A percentile compares a stretch with the other conserved stretches of the same genome.
phyloP scores from a whole-genome alignment of 1,140 invertebrate species.

The Mylabris phalerata region DNA sequence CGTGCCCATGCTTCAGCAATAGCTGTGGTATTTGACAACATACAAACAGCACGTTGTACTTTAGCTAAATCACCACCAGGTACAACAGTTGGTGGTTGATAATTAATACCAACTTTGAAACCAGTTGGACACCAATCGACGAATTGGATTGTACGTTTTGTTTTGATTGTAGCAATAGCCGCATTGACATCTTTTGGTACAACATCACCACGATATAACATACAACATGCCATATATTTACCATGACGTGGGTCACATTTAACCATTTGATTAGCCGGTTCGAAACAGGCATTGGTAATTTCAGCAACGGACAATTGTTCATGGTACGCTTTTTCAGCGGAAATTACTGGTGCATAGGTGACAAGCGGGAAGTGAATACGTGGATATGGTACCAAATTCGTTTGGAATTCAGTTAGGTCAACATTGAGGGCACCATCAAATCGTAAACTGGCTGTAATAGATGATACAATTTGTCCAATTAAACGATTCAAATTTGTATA shows the following conservation, averaged over 20 bases:
- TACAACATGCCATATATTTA: conserved; percentile 69
- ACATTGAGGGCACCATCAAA: conserved; percentile 74
- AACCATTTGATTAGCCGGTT: conserved; percentile 61
- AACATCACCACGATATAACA: conserved; percentile 61
- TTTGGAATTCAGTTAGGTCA: conserved; percentile 77
- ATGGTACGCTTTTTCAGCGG: conserved; percentile 60
- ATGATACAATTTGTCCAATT: conserved; percentile 68
- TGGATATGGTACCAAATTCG: conserved; percentile 62
- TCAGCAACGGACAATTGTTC: conserved; percentile 62
- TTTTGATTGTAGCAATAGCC: conserved; percentile 76
- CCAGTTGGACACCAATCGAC: conserved; percentile 68
- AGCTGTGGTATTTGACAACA: conserved; percentile 60
- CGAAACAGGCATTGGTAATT: conserved; percentile 61
- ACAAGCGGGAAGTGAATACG: conserved; percentile 66
- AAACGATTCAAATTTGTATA: conserved; percentile 60
- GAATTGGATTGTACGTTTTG: conserved; percentile 60
- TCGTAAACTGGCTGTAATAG: conserved; percentile 67
- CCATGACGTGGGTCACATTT: conserved; percentile 60
- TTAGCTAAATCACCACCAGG: conserved; percentile 63
- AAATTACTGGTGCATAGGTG: conserved; percentile 60
- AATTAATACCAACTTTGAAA: conserved; percentile 66
- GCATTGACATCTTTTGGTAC: conserved; percentile 57
- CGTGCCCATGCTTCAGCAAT: conserved; percentile 63
- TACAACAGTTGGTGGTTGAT: conserved; percentile 65
- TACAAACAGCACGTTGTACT: conserved; percentile 60